These are phyloP conservation scores for Jaculus jaculus DNA, from an alignment of 2,113 vertebrate genomes.

Conservation along the genomic window DNA sequence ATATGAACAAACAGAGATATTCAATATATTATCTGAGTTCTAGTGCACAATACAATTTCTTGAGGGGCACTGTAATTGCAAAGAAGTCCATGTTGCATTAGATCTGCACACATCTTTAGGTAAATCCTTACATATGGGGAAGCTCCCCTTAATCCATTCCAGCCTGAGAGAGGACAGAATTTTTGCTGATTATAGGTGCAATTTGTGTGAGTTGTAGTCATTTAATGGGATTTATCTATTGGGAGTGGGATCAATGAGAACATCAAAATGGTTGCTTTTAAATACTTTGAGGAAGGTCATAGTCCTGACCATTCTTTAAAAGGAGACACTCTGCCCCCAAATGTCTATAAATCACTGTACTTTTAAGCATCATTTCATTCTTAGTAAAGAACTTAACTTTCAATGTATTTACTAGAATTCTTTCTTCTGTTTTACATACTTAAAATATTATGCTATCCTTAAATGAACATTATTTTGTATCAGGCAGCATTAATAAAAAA, in stretches of 20 bases:
- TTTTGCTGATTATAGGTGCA: background rate
- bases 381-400: background rate
- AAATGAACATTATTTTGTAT: background rate
- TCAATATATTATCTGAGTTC: background rate
- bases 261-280: background rate
- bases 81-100: background rate
- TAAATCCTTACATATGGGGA: background rate
- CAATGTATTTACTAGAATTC: background rate
- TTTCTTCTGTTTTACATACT: background rate
- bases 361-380: background rate
- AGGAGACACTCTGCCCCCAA: background rate
- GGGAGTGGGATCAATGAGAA: fast-evolving
- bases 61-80: background rate
- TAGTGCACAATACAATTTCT: background rate
- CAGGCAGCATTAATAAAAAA: no score
- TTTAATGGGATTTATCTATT: background rate
- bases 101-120: background rate
- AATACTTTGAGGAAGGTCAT: background rate
- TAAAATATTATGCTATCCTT: background rate
- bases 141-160: background rate
- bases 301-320: background rate
- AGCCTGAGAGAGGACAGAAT: background rate
- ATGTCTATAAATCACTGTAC: background rate
- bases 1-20: background rate
- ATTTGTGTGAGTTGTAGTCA: background rate